Percentiles rank a stretch among this genome's conserved stretches.
These are phyloP conservation scores for Corythucha ciliata DNA, from an alignment of 2,888 invertebrate species.

Conservation along the genomic window DNA sequence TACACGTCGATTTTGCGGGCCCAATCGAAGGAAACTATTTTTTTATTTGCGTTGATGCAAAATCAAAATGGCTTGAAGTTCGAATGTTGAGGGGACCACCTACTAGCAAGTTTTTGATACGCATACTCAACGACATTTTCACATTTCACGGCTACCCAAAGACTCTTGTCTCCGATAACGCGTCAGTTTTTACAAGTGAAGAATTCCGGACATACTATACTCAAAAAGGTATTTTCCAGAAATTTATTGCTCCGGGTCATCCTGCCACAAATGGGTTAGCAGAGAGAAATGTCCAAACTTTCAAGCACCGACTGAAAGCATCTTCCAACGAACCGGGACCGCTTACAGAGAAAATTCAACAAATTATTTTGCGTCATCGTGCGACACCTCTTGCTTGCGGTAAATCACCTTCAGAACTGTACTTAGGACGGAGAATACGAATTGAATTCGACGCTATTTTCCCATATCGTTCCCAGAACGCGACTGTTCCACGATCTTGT, in stretches of 20 bases:
- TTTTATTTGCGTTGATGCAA: slow-evolving; percentile 34
- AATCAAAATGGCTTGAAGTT: slow-evolving; percentile 28
- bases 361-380: background rate
- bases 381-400: slow-evolving; percentile 7
- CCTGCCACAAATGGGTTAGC: slow-evolving; percentile 1
- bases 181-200: background rate
- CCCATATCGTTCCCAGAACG: too few relatives aligned
- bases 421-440: background rate
- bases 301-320: slow-evolving; percentile 6
- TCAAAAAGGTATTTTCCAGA: background rate
- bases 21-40: slow-evolving; percentile 30
- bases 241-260: background rate
- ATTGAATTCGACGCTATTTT: too few relatives aligned
- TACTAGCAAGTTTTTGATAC: background rate
- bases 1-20: slow-evolving; percentile 37
- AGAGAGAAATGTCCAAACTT: background rate
- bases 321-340: background rate
- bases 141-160: slow-evolving; percentile 1
- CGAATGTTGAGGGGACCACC: slow-evolving; percentile 6
- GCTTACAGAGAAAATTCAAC: background rate
- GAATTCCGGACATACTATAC: background rate
- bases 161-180: background rate
- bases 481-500: too few relatives aligned
- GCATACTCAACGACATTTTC: background rate
- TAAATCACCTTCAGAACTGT: background rate